These are phyloP conservation scores for Crotalus helleri DNA, from an alignment of 2,113 vertebrate genomes.

Conservation along the genomic window DNA sequence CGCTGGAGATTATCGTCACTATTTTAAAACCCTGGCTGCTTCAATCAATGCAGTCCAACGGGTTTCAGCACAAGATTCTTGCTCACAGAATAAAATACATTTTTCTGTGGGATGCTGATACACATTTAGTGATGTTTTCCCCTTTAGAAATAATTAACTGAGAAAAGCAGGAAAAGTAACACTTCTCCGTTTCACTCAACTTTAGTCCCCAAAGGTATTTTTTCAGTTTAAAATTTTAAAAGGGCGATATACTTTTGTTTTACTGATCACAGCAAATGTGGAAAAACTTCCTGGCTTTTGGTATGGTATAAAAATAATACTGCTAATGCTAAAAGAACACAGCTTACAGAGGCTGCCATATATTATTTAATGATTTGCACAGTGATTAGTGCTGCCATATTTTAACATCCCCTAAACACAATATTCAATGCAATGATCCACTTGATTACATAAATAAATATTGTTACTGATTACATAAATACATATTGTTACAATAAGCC, in stretches of 20 bases:
- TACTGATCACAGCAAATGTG: conserved; percentile 4
- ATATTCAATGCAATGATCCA: background rate
- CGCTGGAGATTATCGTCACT: background rate
- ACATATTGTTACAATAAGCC: background rate
- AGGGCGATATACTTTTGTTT: conserved; percentile 14
- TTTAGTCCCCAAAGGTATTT: background rate
- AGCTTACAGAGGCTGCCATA: background rate
- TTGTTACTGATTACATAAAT: background rate
- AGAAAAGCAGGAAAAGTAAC: background rate
- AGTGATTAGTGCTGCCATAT: background rate
- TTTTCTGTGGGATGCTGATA: background rate
- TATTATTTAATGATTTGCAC: background rate
- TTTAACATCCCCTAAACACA: background rate
- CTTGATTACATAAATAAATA: background rate
- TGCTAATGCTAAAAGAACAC: conserved; percentile 8
- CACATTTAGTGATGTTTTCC: background rate
- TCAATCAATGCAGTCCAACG: background rate
- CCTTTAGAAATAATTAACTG: background rate
- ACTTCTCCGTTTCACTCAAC: background rate
- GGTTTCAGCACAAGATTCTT: background rate
- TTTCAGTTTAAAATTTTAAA: conserved; percentile 19
- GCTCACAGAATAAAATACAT: background rate
- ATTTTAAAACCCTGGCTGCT: background rate
- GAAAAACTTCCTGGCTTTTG: conserved; percentile 20
- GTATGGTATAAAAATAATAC: conserved; percentile 17